Conservation (phyloP, 1,140 invertebrate species). For the Pseudomyrmex dendroicus region DNA sequence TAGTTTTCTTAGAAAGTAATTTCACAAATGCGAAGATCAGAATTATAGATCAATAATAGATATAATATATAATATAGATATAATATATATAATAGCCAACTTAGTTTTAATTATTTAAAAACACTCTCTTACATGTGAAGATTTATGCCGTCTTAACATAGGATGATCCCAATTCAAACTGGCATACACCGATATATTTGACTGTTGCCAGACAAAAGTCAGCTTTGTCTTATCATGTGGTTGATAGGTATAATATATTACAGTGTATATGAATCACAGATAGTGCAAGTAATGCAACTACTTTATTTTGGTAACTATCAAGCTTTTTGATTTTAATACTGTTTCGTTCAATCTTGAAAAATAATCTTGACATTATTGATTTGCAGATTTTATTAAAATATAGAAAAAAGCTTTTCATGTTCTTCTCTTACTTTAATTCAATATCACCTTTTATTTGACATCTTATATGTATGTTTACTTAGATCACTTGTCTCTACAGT, state of each 20-base stretch:
- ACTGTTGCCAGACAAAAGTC: background rate
- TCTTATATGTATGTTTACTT: too few species aligned
- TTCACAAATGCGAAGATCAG: too few species aligned
- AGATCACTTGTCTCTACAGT: too few species aligned
- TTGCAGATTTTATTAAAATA: too few species aligned
- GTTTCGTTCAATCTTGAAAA: background rate
- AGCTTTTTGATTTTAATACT: background rate
- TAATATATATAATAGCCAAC: too few species aligned
- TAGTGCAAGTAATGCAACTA: background rate
- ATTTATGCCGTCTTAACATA: background rate
- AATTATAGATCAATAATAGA: too few species aligned
- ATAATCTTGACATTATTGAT: background rate
- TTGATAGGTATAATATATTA: conserved; percentile 5
- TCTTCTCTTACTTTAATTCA: too few species aligned
- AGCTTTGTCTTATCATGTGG: conserved; percentile 1
- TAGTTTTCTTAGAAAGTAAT: too few species aligned
- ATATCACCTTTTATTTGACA: too few species aligned
- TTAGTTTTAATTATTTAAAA: background rate
- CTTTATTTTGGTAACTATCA: background rate
- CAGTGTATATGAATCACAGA: conserved; percentile 5
- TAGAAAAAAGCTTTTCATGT: too few species aligned
- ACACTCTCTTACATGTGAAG: conserved; percentile 30
- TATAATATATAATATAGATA: too few species aligned
- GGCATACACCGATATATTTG: background rate
- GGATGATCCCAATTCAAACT: conserved; percentile 3